These are phyloP conservation scores for Calosoma granatense DNA, from an alignment of 1,140 invertebrate genomes.

Conservation along the genomic window DNA sequence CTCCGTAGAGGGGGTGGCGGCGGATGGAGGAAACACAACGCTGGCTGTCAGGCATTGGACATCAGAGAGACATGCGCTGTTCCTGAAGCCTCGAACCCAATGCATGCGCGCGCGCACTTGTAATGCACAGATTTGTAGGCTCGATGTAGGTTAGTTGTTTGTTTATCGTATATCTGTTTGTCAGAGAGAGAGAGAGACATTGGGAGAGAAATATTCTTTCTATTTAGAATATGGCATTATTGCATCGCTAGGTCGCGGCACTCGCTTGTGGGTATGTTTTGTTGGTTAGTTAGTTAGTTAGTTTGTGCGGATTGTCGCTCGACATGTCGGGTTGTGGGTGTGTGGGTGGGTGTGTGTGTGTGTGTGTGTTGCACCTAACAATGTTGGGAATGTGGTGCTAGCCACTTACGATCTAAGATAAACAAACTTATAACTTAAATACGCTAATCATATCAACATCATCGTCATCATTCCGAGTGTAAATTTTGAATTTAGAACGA, in stretches of 20 bases:
- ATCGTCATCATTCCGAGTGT: neutral
- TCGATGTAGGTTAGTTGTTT: no score
- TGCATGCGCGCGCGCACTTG: no score
- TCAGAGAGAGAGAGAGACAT: neutral
- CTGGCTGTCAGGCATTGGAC: no score
- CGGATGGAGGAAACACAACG: no score
- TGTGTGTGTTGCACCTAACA: neutral
- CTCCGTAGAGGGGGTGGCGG: no score
- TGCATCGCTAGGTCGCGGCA: neutral
- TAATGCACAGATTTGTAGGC: no score
- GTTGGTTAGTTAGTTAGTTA: neutral
- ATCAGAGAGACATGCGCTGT: no score
- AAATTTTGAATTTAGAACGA: constrained; percentile 33
- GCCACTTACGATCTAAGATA: neutral
- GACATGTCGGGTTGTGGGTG: neutral
- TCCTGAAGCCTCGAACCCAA: no score
- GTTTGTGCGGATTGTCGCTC: neutral
- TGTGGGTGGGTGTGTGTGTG: neutral
- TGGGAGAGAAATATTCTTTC: no score
- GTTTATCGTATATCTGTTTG: no score
- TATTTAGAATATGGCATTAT: neutral
- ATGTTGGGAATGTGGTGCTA: neutral
- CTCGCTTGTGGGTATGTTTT: no score
- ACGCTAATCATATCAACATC: neutral
- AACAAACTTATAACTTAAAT: neutral